Conservation (phyloP, 92 coral and sea anemone species). For the Muricea muricata region DNA sequence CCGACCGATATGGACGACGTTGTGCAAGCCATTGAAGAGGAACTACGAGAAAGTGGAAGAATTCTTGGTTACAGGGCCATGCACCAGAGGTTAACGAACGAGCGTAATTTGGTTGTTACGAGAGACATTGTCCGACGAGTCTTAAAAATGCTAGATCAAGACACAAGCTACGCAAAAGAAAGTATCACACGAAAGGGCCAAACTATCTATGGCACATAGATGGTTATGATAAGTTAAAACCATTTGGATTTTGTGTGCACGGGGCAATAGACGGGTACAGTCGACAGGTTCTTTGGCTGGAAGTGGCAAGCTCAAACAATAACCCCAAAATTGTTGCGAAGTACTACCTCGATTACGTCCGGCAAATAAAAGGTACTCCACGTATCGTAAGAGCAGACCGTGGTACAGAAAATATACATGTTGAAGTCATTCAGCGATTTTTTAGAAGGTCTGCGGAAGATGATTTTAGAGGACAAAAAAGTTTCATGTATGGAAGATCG, state of each 20-base stretch:
- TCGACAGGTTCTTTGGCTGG: constrained; percentile 46
- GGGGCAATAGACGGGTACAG: constrained; percentile 26
- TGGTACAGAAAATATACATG: constrained; percentile 61
- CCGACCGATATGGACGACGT: too few relatives aligned
- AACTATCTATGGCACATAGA: constrained; percentile 60
- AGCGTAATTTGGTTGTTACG: constrained; percentile 40
- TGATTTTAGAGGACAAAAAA: constrained; percentile 53
- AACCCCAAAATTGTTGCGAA: constrained; percentile 57
- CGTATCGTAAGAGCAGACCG: constrained; percentile 55
- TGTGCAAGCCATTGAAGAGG: constrained; percentile 27
- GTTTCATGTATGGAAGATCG: constrained; percentile 53
- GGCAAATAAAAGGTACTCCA: constrained; percentile 58
- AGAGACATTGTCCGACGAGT: constrained; percentile 23
- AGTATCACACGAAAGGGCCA: constrained; percentile 40
- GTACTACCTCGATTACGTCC: constrained; percentile 48
- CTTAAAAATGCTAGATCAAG: constrained; percentile 41
- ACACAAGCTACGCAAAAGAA: constrained; percentile 42
- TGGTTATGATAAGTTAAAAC: constrained; percentile 31
- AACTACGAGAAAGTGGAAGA: constrained; percentile 36
- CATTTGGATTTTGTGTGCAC: constrained; percentile 11
- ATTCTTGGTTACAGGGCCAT: constrained; percentile 36
- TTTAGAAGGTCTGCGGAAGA: constrained; percentile 26
- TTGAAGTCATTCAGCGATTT: constrained; percentile 50
- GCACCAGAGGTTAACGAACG: constrained; percentile 38
- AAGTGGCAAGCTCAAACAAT: constrained; percentile 63